A percentile compares a stretch with the other conserved stretches of the same genome.
Evolutionary conservation across 2,113 vertebrate genomes (phyloP).

Genomic region (Corythoichthys intestinalis): DNA sequence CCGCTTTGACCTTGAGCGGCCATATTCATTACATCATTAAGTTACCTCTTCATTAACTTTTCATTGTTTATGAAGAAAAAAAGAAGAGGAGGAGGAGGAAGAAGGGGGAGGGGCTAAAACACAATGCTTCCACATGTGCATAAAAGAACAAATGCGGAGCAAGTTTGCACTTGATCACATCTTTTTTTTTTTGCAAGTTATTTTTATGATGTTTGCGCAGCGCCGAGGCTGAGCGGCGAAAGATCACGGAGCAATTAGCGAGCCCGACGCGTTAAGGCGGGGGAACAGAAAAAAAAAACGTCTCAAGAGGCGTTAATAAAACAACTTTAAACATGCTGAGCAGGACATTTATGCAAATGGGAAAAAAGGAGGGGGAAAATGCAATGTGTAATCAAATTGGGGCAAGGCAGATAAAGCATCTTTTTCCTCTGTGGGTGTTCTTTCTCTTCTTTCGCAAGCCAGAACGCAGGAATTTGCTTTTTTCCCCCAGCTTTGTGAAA

Average conservation of each 20-base stretch:
- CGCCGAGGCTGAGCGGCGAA: conserved; percentile 8
- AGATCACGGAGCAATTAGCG: conserved; percentile 57
- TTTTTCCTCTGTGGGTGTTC: conserved; percentile 31
- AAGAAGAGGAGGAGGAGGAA: conserved; percentile 23
- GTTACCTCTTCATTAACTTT: conserved; percentile 85
- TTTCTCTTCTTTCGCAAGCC: conserved; percentile 3
- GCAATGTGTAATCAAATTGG: conserved; percentile 55
- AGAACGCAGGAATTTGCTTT: conserved; percentile 1
- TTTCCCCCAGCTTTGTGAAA: background rate
- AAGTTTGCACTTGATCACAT: background rate
- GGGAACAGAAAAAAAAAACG: conserved; percentile 21
- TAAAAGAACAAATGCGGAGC: background rate
- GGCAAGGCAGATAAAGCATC: conserved; percentile 41
- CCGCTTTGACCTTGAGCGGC: conserved; percentile 73
- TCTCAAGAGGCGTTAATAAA: conserved; percentile 61
- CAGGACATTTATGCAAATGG: conserved; percentile 60
- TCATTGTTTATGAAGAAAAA: conserved; percentile 78
- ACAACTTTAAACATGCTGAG: conserved; percentile 63
- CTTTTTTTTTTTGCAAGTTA: background rate
- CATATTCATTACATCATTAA: conserved; percentile 84
- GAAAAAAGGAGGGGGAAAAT: conserved; percentile 52
- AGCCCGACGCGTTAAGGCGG: conserved; percentile 53
- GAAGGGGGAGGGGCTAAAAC: conserved; percentile 5
- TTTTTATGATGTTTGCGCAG: conserved; percentile 1
- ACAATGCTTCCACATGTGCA: background rate